Conservation (phyloP, 2,113 vertebrate species). For the Anhinga anhinga region DNA sequence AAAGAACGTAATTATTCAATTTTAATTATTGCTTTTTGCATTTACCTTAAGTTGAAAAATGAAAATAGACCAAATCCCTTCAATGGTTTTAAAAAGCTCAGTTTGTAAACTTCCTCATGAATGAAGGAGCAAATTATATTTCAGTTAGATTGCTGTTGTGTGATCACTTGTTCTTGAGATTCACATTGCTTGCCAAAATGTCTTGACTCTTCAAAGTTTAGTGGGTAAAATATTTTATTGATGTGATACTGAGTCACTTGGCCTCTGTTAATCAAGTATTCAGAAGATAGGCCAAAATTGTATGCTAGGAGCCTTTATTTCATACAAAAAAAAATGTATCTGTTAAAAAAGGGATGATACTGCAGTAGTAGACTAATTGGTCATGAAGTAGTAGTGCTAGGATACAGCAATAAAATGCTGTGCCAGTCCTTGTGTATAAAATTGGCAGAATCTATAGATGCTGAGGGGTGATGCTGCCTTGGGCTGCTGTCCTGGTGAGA, state of each 20-base stretch:
- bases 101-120: neutral
- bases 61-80: neutral
- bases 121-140: neutral
- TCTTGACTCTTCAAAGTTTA: neutral
- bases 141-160: neutral
- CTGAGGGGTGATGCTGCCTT: neutral
- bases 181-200: neutral
- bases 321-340: fast-evolving
- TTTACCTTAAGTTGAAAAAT: neutral
- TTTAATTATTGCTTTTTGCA: neutral
- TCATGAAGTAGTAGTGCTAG: neutral
- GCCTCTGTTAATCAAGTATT: neutral
- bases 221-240: neutral
- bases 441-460: too few relatives aligned
- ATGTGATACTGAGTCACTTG: neutral
- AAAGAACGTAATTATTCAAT: neutral
- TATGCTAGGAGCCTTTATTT: neutral
- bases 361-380: neutral
- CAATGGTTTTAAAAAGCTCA: neutral
- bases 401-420: neutral
- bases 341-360: neutral
- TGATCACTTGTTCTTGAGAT: neutral
- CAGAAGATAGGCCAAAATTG: neutral
- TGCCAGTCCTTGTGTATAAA: neutral
- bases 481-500: neutral